These are phyloP conservation scores for Anthrax anthrax DNA, from an alignment of 2,888 invertebrate species.

Conservation along the genomic window DNA sequence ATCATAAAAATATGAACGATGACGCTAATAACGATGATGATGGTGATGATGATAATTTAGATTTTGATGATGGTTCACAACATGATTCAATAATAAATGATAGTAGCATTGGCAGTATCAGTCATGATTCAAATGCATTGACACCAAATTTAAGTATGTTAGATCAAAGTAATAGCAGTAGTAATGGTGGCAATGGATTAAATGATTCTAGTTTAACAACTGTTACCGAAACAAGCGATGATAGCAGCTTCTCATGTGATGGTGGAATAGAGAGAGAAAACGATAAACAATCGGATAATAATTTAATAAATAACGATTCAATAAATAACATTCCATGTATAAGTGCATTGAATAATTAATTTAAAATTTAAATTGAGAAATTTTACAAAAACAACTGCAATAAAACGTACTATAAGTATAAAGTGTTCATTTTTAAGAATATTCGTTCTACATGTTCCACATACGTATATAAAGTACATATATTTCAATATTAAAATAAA, in stretches of 20 bases:
- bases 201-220: constrained; percentile 32
- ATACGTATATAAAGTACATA: too few species aligned
- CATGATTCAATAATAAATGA: background rate
- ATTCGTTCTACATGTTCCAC: too few species aligned
- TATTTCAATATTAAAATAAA: too few species aligned
- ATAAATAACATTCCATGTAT: background rate
- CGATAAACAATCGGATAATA: background rate
- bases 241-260: background rate
- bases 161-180: constrained; percentile 19
- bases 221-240: constrained; percentile 23
- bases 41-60: constrained; percentile 14
- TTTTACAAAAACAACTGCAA: too few species aligned
- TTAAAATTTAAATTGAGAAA: too few species aligned
- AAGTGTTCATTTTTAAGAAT: too few species aligned
- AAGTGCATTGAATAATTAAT: background rate
- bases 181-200: constrained; percentile 15
- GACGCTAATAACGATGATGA: constrained; percentile 13
- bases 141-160: constrained; percentile 26
- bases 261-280: background rate
- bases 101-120: background rate
- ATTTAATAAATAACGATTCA: background rate
- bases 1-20: constrained; percentile 10
- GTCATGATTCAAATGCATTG: background rate
- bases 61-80: background rate
- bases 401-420: too few species aligned